These are phyloP conservation scores for Dysmachus trigonus DNA, from an alignment of 2,888 invertebrate genomes.

Conservation along the genomic window DNA sequence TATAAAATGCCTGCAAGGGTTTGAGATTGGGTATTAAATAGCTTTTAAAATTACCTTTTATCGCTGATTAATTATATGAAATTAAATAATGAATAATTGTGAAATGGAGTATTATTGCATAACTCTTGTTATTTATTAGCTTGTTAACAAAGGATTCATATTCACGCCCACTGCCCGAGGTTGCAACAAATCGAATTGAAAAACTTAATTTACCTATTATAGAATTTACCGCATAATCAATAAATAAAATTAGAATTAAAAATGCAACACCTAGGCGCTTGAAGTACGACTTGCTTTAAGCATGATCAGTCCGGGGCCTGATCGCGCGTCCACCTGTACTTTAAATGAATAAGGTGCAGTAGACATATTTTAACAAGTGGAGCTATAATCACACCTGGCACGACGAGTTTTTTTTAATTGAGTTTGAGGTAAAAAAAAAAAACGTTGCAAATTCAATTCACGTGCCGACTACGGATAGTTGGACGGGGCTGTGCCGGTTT, in stretches of 20 bases:
- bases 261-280: background rate
- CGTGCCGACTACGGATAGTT: constrained; percentile 20
- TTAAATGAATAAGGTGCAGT: constrained; percentile 16
- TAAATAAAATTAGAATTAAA: background rate
- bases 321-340: background rate
- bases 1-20: background rate
- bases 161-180: background rate
- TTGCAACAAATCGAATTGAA: background rate
- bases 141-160: background rate
- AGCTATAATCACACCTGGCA: constrained; percentile 5
- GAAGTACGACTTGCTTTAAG: background rate
- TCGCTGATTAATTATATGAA: background rate
- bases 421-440: background rate
- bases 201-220: background rate
- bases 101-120: background rate
- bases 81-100: background rate
- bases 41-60: background rate
- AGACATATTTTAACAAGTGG: constrained; percentile 8
- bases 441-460: constrained; percentile 18
- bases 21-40: background rate
- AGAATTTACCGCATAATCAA: background rate
- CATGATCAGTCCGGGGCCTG: background rate
- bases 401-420: constrained; percentile 32
- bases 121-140: background rate
- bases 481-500: background rate